Percentiles rank a stretch among this genome's conserved stretches.
phyloP scores from a whole-genome alignment of 2,113 vertebrate species.

The Ophiodon elongatus region DNA sequence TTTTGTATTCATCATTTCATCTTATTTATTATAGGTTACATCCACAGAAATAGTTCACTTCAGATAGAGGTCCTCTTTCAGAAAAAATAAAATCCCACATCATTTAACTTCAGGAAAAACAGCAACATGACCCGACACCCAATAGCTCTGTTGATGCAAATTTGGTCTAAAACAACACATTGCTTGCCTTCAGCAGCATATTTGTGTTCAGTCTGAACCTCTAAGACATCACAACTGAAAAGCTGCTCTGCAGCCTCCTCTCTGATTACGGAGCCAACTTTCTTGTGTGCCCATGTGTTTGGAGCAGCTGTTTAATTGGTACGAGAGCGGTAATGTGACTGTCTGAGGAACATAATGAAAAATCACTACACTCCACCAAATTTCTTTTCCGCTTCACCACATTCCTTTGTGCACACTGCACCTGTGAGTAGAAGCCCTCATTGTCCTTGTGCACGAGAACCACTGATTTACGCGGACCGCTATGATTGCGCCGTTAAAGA shows the following conservation, averaged over 20 bases:
- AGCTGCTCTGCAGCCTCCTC: conserved; percentile 20
- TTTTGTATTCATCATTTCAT: neutral
- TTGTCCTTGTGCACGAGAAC: conserved; percentile 39
- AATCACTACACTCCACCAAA: conserved; percentile 55
- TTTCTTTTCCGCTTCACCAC: conserved; percentile 38
- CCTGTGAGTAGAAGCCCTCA: conserved; percentile 3
- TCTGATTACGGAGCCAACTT: conserved; percentile 33
- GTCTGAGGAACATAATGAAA: conserved; percentile 58
- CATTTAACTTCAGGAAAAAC: neutral
- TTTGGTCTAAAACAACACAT: neutral
- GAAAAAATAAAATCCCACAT: neutral
- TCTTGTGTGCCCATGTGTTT: conserved; percentile 49
- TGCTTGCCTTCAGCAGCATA: conserved; percentile 5
- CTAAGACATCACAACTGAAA: conserved; percentile 22
- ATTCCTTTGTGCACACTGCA: conserved; percentile 36
- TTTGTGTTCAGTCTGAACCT: conserved; percentile 5
- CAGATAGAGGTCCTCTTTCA: neutral
- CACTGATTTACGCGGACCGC: conserved; percentile 16
- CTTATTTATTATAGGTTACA: neutral
- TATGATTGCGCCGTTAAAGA: conserved; percentile 28
- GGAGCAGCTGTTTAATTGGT: conserved; percentile 65
- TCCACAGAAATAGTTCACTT: neutral
- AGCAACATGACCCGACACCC: neutral
- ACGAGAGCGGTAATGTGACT: conserved; percentile 62
- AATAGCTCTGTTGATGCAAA: neutral